Conservation (phyloP, 2,113 vertebrate species). For the Ophiodon elongatus region DNA sequence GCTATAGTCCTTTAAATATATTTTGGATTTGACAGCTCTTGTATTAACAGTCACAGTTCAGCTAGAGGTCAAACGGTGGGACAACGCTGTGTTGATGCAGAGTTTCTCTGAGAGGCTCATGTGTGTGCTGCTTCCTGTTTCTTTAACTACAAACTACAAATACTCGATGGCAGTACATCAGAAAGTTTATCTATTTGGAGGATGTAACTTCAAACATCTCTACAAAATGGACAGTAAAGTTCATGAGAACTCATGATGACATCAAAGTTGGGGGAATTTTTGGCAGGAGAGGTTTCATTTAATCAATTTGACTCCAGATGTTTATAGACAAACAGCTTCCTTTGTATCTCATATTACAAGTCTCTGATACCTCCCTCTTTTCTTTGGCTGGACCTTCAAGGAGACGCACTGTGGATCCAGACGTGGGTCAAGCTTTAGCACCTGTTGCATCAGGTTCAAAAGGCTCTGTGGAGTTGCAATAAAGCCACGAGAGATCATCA, state of each 20-base stretch:
- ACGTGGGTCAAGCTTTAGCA: neutral
- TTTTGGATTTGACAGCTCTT: neutral
- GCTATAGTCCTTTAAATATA: neutral
- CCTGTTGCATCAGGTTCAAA: neutral
- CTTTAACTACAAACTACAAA: neutral
- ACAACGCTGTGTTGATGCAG: neutral
- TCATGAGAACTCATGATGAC: neutral
- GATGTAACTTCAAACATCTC: neutral
- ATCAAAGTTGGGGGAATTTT: neutral
- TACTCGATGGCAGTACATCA: neutral
- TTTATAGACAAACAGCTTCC: neutral
- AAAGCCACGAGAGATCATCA: neutral
- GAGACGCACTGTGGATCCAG: neutral
- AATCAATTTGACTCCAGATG: neutral
- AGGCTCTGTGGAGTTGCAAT: neutral
- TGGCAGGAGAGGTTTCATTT: slow-evolving; percentile 2
- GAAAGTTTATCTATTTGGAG: neutral
- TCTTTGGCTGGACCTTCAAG: neutral
- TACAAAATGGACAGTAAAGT: neutral
- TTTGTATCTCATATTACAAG: neutral
- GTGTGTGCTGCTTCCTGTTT: neutral
- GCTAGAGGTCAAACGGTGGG: neutral
- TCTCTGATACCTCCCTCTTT: neutral
- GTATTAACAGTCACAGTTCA: neutral
- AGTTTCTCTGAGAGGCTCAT: neutral